Base-by-base conservation (phyloP, 2,888 invertebrate genomes). In the Hofmannophila pseudospretella region DNA sequence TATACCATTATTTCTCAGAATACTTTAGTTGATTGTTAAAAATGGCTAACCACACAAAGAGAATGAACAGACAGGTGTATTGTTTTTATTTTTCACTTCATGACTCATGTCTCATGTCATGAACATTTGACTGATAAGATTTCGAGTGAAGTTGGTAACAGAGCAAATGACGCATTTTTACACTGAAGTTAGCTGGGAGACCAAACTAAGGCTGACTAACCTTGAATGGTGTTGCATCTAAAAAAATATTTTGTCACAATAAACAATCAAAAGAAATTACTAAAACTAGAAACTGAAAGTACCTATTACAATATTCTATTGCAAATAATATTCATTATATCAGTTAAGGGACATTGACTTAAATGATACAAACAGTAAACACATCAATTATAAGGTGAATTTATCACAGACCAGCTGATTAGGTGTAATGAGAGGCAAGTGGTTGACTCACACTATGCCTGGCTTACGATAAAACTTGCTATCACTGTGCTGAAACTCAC, bases 41-140 rank as follows among this genome's bases (percentile, higher is more conserved):
- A 20, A 27, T 11, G 7, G 12, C 27, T 10, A 26, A 22, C 43
- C 23, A 23, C 23, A 58, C 56, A 56, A 53, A 51, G 51, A 42
- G 23, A 22, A 23, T 26, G 20, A n/a, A 31, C 35, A 32, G 32
- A 35, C 38, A 36, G 38, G 42, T 51, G 31, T n/a, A 26, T 16
- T 49, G 51, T 43, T 49, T 45, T 54, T 56, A 52, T 64, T 54
- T 60, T 58, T 51, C 55, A 32, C 49, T 47, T 33, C 45, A 46
- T 67, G 67, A 67, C 44, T 67, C 67, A 68, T 34, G 19, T 3
- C 5, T 47, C 38, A 44, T n/a, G n/a, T 47, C 38, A 44, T 45
- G 49, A 52, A 36, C 2, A 23, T 23, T 20, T 23, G 47, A 44
- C 47, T 57, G 68, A 68, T 68, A 67, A 65, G 52, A 49, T 51